Base-by-base conservation (phyloP, 1,140 invertebrate species). In the Cylas formicarius region DNA sequence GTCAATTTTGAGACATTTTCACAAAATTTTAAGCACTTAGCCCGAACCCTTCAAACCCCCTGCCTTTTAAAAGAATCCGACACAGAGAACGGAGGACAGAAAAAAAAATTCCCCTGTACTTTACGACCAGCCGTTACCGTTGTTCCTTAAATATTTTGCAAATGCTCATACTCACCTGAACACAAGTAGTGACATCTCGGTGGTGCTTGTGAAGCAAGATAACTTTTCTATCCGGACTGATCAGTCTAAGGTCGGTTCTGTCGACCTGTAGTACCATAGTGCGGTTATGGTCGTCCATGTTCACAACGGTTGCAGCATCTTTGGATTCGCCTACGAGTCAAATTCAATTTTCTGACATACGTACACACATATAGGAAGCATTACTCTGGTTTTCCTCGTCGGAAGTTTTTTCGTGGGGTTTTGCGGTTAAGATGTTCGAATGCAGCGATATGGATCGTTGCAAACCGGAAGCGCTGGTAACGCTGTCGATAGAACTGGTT, bases 231-330 rank as follows among this genome's bases (percentile, higher is more conserved):
- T 96, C 91, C 0, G 90, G 86, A 61, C 89, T 93, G 40, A 96
- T 94, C 1, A 96, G 72, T 31, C 88, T 77, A 17, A 96, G 70
- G 66, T 96, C 91, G 31, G 77, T 75, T 20, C 83, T 72, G n/a
- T 88, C 90, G 13, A 96, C 84, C 71, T 90, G 82, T 61, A 84
- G 84, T 7, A 96, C 73, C 91, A 96, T 96, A 1, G 90, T 94
- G 16, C 90, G 75, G 71, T 95, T 95, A 50, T 85, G 81, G 39
- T 88, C 83, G 7, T 77, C 61, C 10, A 55, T 50, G 13, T 58
- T 48, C 6, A 31, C 34, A n/a, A n/a, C n/a, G n/a, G n/a, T n/a
- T n/a, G n/a, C n/a, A n/a, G n/a, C n/a, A n/a, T n/a, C n/a, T n/a
- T n/a, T n/a, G n/a, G n/a, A n/a, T n/a, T n/a, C n/a, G 26, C n/a